Evolutionary conservation across 2,888 invertebrate genomes (phyloP), one percentile per base, ranked within the genome.

Genomic region (Cataglyphis rosenhaueri): DNA sequence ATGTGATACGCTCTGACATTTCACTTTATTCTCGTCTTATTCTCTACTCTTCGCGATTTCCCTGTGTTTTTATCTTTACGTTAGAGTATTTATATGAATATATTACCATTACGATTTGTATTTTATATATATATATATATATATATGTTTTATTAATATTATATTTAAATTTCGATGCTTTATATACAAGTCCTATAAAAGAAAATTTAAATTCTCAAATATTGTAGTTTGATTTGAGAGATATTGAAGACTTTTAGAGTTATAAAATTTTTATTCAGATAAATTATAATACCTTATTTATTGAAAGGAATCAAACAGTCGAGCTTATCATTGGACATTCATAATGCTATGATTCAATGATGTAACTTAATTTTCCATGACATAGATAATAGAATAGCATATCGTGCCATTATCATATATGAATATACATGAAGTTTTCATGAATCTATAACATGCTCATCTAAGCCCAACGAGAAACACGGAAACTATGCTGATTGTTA

Each of bases 401-500:
- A 8, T 32, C 15, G 32, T 32, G 18, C 2, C 8, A 32, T 32
- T 32, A 41, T 48, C 9, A 35, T 44, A 15, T 5, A 21, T n/a
- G 29, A 8, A 38, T 32, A 52, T 44, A 44, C 2, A 18, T 21
- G 32, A 64, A 44, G 44, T 44, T 41, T 3, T 44, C 18, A 21
- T 12, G 32, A 48, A 32, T 74, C 35, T 32, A 21, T 35, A 35
- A 21, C 18, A 18, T n/a, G 71, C 10, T 29, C 18, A 10, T 48
- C 21, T 66, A 55, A 55, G 35, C n/a, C 66, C 38, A 32, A 32
- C 5, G 12, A 25, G 55, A 55, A 6, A 18, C 48, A 35, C 8
- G 35, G 35, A 38, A 76, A 66, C n/a, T 68, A n/a, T 38, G 4
- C 29, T 29, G 68, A 76, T 76, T 55, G 75, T 76, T 35, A 35